Conservation (phyloP, 92 coral and sea anemone genomes). For the Epizoanthus fatuus region DNA sequence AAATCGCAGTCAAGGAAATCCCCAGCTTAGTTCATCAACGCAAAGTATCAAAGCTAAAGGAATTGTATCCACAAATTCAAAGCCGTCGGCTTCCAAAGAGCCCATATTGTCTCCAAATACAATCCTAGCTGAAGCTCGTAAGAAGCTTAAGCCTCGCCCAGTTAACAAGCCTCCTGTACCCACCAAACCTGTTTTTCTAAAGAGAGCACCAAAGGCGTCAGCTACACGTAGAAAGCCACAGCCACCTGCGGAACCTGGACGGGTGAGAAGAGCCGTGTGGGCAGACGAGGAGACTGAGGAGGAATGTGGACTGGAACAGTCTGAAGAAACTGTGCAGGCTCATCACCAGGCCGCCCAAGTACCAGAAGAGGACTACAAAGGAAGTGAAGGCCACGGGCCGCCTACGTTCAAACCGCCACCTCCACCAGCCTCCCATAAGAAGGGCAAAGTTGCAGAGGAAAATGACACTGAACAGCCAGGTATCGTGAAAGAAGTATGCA, state of each 20-base stretch:
- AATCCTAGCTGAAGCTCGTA: conserved; percentile 28
- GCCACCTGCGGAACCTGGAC: not conserved
- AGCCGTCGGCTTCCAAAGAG: not conserved
- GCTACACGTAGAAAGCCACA: not conserved
- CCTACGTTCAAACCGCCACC: conserved; percentile 60
- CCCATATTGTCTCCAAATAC: not conserved
- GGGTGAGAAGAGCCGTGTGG: conserved; percentile 36
- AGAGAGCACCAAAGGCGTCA: conserved; percentile 9
- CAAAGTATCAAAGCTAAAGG: not conserved
- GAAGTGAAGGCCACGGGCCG: conserved; percentile 24
- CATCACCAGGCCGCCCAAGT: not conserved
- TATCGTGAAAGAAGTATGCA: no score
- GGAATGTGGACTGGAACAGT: not conserved
- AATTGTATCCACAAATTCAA: not conserved
- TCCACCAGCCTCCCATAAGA: conserved; percentile 21
- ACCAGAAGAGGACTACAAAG: not conserved
- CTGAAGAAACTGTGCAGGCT: conserved; percentile 29
- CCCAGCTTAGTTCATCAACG: not conserved
- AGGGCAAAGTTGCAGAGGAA: not conserved
- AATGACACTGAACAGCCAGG: not conserved
- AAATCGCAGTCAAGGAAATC: not conserved
- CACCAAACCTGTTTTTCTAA: conserved; percentile 45
- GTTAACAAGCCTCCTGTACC: conserved; percentile 40
- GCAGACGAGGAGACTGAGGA: conserved; percentile 26
- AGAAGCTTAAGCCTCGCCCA: conserved; percentile 42